Evolutionary conservation across 2,888 invertebrate species (phyloP).

Genomic region (Acleris sparsana): DNA sequence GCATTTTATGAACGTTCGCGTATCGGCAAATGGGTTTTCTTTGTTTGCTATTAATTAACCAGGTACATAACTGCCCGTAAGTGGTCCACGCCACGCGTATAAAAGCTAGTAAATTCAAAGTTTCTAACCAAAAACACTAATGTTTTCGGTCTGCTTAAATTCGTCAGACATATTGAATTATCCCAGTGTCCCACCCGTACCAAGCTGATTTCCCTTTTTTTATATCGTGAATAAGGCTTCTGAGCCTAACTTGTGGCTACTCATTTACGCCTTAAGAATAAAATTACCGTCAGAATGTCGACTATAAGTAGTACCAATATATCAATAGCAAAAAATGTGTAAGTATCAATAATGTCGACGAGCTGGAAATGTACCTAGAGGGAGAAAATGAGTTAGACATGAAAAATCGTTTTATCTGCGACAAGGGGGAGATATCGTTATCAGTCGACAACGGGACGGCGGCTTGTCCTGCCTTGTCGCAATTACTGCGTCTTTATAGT

Average conservation of each 20-base stretch:
- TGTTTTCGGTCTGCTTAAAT: background rate
- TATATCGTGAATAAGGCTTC: no score
- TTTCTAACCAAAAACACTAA: background rate
- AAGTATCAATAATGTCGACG: no score
- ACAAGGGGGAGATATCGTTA: constrained; percentile 33
- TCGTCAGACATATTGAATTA: no score
- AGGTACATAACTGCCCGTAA: constrained; percentile 28
- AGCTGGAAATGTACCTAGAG: constrained; percentile 11
- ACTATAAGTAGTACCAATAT: no score
- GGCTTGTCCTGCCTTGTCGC: constrained; percentile 49
- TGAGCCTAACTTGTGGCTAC: no score
- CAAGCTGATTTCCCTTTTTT: no score
- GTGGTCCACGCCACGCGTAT: constrained; percentile 14
- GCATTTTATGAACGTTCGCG: constrained; percentile 22
- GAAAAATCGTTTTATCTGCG: constrained; percentile 39
- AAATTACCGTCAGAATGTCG: no score
- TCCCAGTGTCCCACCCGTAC: no score
- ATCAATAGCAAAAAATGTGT: no score
- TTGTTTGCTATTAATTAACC: constrained; percentile 35
- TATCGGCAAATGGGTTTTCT: constrained; percentile 22
- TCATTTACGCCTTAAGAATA: no score
- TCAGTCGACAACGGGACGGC: constrained; percentile 40
- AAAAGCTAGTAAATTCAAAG: constrained; percentile 3
- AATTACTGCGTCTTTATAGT: constrained; percentile 52
- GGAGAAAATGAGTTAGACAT: constrained; percentile 32